phyloP scores from a whole-genome alignment of 2,888 invertebrate species.

The Abscondita cerata region DNA sequence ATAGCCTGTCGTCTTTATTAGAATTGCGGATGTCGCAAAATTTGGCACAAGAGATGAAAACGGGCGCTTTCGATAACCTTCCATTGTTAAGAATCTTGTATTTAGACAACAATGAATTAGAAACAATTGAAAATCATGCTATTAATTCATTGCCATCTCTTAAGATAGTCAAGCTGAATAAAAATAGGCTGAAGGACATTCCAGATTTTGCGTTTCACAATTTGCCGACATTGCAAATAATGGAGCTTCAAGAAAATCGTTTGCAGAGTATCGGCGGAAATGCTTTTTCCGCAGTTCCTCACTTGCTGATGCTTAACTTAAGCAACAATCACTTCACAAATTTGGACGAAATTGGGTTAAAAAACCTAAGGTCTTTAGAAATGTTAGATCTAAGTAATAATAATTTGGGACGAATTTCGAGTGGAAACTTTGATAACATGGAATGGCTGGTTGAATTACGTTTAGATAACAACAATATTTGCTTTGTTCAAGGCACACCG shows the following conservation, averaged over 20 bases:
- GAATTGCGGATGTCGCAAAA: conserved; percentile 79
- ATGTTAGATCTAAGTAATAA: conserved; percentile 87
- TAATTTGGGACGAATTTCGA: conserved; percentile 69
- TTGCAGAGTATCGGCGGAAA: conserved; percentile 74
- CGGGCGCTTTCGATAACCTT: conserved; percentile 76
- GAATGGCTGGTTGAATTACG: conserved; percentile 88
- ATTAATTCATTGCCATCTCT: conserved; percentile 74
- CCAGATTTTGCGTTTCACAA: conserved; percentile 80
- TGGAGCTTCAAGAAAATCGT: conserved; percentile 83
- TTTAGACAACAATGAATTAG: conserved; percentile 82
- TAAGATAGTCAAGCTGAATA: conserved; percentile 65
- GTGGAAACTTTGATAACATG: conserved; percentile 74
- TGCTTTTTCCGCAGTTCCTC: conserved; percentile 80
- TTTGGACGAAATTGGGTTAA: conserved; percentile 77
- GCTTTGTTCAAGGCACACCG: conserved; percentile 78
- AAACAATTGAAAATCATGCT: conserved; percentile 75
- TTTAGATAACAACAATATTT: conserved; percentile 84
- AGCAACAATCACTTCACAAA: conserved; percentile 80
- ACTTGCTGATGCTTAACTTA: conserved; percentile 81
- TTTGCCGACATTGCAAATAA: conserved; percentile 73
- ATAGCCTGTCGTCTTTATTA: conserved; percentile 71
- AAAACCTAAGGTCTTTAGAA: conserved; percentile 78
- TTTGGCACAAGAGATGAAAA: conserved; percentile 71
- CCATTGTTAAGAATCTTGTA: conserved; percentile 76
- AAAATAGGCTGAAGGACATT: conserved; percentile 76